phyloP scores from a whole-genome alignment of 2,797 vertebrate species.

The Phrynocephalus forsythii region DNA sequence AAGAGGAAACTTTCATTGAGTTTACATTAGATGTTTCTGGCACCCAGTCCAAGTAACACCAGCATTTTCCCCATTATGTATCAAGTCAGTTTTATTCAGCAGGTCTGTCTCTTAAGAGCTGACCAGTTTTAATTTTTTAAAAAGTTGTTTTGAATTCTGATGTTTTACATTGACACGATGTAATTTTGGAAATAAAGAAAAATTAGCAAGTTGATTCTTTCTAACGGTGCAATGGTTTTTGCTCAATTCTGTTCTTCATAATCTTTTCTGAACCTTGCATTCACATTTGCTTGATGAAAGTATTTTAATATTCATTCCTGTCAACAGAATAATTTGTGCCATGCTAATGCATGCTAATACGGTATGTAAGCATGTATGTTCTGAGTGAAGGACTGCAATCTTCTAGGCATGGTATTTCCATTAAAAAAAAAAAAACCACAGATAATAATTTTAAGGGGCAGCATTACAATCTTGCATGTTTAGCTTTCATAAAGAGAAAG shows the following conservation, averaged over 20 bases:
- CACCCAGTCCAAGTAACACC: no score
- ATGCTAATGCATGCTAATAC: neutral
- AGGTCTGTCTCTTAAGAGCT: neutral
- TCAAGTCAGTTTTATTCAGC: neutral
- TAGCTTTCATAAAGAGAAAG: conserved; percentile 19
- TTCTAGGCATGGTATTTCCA: conserved; percentile 1
- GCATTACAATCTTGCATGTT: neutral
- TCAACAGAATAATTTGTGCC: conserved; percentile 14
- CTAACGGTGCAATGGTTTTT: neutral
- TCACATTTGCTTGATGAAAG: neutral
- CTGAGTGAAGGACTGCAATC: neutral
- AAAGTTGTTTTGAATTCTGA: neutral
- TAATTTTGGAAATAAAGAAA: neutral
- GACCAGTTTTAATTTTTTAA: neutral
- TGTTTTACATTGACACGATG: neutral
- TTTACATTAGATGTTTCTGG: no score
- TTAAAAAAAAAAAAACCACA: neutral
- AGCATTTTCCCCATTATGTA: no score
- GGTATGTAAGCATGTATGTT: neutral
- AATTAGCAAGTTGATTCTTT: neutral
- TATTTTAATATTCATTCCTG: conserved; percentile 10
- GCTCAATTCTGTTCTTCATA: conserved; percentile 6
- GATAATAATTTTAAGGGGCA: neutral
- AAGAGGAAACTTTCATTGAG: no score
- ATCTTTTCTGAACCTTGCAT: neutral